Evolutionary conservation across 2,113 vertebrate species (phyloP).

Genomic region (Phalacrocorax carbo): DNA sequence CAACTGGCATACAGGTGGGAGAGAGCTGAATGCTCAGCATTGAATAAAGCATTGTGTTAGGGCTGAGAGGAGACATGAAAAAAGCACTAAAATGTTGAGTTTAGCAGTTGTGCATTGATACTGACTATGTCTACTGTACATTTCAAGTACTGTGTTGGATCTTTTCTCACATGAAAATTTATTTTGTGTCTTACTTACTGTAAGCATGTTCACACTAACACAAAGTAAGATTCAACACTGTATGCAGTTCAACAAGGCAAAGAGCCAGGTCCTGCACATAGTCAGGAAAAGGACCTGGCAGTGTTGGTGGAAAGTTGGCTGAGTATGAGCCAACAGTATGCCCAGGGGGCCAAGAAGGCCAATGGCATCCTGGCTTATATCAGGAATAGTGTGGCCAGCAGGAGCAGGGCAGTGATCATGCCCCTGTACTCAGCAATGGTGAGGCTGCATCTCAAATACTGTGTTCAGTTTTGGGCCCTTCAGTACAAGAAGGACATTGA

Average conservation of each 20-base stretch:
- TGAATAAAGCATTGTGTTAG: not conserved
- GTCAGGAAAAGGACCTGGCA: not conserved
- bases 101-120: not conserved
- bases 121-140: not conserved
- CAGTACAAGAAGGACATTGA: not conserved
- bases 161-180: not conserved
- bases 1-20: not conserved
- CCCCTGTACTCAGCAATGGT: not conserved
- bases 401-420: rapidly evolving
- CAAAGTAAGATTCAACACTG: not conserved
- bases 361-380: not conserved
- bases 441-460: not conserved
- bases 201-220: not conserved
- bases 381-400: not conserved
- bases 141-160: not conserved
- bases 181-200: not conserved
- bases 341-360: not conserved
- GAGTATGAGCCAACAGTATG: not conserved
- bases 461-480: not conserved
- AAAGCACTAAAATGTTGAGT: not conserved
- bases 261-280: no score
- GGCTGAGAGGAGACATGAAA: not conserved
- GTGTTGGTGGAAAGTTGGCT: not conserved
- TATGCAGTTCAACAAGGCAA: not conserved
- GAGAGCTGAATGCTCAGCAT: not conserved